Conservation (phyloP, 2,888 invertebrate genomes). For the Scrobipalpa costella region DNA sequence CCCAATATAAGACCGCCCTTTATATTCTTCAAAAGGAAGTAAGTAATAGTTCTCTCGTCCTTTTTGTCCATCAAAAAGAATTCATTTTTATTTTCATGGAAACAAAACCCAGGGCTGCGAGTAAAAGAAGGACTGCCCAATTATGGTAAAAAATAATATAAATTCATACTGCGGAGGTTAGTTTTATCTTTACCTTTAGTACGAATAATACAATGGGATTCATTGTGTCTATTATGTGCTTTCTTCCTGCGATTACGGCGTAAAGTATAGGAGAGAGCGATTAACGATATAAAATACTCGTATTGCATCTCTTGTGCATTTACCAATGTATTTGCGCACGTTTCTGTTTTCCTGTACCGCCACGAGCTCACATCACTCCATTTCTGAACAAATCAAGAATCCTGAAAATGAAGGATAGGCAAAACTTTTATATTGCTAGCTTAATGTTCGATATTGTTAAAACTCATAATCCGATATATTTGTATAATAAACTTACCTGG, state of each 20-base stretch:
- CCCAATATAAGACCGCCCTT: too few relatives aligned
- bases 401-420: too few relatives aligned
- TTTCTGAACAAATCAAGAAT: too few relatives aligned
- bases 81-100: conserved; percentile 10
- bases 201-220: conserved; percentile 10
- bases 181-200: conserved; percentile 21
- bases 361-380: too few relatives aligned
- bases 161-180: conserved; percentile 14
- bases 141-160: conserved; percentile 19
- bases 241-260: neutral
- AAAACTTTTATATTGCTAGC: too few relatives aligned
- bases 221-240: conserved; percentile 15
- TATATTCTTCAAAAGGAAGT: neutral
- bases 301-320: too few relatives aligned
- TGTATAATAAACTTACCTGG: too few relatives aligned
- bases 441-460: too few relatives aligned
- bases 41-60: neutral
- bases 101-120: neutral
- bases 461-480: too few relatives aligned
- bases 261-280: neutral
- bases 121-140: neutral
- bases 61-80: neutral
- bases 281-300: neutral
- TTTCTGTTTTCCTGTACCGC: too few relatives aligned
- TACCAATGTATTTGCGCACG: too few relatives aligned